Conservation (phyloP, 2,113 vertebrate genomes). For the Corythornis vintsioides region DNA sequence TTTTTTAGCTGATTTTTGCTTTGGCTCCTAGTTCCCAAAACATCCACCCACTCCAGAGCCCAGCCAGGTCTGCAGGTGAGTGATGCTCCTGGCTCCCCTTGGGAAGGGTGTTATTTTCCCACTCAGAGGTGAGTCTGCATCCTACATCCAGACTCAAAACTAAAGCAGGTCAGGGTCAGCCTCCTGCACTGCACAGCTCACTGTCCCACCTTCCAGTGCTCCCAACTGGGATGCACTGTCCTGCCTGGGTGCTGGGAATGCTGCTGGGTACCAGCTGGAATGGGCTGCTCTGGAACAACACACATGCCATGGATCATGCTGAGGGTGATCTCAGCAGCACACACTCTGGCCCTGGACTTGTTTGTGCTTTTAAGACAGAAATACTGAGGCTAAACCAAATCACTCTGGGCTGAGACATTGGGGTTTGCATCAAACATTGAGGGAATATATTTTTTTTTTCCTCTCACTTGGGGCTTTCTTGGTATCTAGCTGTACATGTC, state of each 20-base stretch:
- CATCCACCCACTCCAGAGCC: not conserved
- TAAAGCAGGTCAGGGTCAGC: not conserved
- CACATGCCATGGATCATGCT: not conserved
- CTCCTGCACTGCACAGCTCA: not conserved
- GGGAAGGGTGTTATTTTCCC: not conserved
- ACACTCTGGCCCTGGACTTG: not conserved
- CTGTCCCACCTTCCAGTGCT: not conserved
- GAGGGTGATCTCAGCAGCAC: not conserved
- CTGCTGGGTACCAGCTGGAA: not conserved
- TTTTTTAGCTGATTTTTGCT: not conserved
- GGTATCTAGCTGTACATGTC: not conserved
- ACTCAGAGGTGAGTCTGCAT: fast-evolving
- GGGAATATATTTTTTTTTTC: not conserved
- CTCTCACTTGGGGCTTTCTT: not conserved
- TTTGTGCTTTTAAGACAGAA: not conserved
- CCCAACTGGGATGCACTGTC: not conserved
- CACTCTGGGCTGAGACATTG: not conserved
- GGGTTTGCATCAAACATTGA: not conserved
- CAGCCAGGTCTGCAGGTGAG: not conserved
- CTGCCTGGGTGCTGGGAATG: not conserved
- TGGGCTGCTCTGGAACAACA: not conserved
- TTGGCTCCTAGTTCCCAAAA: not conserved
- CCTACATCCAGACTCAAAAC: fast-evolving
- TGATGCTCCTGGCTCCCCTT: not conserved
- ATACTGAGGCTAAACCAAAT: not conserved